Evolutionary conservation across 2,888 invertebrate species (phyloP).

Genomic region (Amphipoea lucens): DNA sequence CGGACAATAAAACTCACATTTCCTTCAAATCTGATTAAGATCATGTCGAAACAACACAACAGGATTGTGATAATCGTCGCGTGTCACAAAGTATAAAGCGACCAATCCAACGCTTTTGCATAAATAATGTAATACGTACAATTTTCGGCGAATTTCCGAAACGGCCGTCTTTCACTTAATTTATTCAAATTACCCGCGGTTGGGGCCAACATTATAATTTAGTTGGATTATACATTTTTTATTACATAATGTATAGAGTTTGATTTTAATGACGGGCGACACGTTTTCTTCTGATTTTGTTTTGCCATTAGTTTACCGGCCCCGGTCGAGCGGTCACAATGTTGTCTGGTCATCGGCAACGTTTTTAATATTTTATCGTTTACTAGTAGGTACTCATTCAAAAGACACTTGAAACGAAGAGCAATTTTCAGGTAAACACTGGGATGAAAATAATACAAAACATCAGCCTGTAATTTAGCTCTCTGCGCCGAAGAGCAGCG

Average conservation of each 20-base stretch:
- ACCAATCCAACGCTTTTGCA: constrained; percentile 65
- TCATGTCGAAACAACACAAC: constrained; percentile 33
- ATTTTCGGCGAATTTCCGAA: constrained; percentile 70
- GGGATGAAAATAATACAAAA: neutral
- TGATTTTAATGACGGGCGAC: constrained; percentile 65
- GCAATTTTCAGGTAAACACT: neutral
- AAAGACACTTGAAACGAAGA: neutral
- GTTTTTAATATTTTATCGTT: neutral
- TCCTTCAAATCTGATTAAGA: constrained; percentile 16
- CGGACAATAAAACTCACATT: constrained; percentile 1
- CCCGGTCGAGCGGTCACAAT: neutral
- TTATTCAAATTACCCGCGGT: constrained; percentile 73
- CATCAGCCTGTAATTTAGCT: neutral
- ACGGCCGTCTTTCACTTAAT: constrained; percentile 68
- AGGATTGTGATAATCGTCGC: constrained; percentile 47
- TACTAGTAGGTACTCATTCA: neutral
- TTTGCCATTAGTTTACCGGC: constrained; percentile 26
- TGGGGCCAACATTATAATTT: constrained; percentile 71
- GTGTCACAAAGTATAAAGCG: constrained; percentile 62
- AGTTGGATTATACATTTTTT: constrained; percentile 66
- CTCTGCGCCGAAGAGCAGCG: neutral
- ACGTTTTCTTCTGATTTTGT: constrained; percentile 58
- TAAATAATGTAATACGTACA: constrained; percentile 70
- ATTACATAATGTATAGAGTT: constrained; percentile 65
- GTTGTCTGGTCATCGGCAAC: neutral